Conservation (phyloP, 2,113 vertebrate species). For the Daboia siamensis region DNA sequence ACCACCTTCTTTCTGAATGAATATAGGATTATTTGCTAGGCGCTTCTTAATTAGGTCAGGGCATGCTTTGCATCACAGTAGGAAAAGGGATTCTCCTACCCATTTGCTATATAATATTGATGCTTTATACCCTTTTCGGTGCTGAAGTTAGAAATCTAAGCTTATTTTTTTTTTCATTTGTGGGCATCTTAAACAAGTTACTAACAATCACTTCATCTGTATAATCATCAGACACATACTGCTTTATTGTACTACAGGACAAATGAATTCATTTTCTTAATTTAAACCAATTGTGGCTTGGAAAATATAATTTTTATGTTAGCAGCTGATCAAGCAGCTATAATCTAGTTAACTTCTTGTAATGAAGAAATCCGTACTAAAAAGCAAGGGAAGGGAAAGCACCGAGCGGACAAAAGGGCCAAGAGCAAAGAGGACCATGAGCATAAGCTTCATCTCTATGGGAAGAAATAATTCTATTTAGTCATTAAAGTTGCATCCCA, state of each 20-base stretch:
- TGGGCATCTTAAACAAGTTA: neutral
- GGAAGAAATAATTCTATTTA: neutral
- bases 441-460: neutral
- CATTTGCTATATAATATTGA: neutral
- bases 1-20: conserved; percentile 40
- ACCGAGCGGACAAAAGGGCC: neutral
- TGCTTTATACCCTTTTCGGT: neutral
- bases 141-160: neutral
- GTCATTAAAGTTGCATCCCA: neutral
- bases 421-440: neutral
- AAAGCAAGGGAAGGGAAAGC: neutral
- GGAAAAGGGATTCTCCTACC: neutral
- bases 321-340: neutral
- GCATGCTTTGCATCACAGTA: neutral
- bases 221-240: conserved; percentile 15
- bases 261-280: neutral
- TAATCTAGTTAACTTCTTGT: neutral
- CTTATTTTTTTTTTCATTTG: neutral
- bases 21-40: conserved; percentile 39
- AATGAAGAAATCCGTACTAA: neutral
- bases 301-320: conserved; percentile 1
- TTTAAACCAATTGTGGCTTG: neutral
- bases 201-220: neutral
- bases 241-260: neutral
- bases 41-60: conserved; percentile 28